phyloP scores from a whole-genome alignment of 2,113 vertebrate genomes.

The Vidua chalybeata region DNA sequence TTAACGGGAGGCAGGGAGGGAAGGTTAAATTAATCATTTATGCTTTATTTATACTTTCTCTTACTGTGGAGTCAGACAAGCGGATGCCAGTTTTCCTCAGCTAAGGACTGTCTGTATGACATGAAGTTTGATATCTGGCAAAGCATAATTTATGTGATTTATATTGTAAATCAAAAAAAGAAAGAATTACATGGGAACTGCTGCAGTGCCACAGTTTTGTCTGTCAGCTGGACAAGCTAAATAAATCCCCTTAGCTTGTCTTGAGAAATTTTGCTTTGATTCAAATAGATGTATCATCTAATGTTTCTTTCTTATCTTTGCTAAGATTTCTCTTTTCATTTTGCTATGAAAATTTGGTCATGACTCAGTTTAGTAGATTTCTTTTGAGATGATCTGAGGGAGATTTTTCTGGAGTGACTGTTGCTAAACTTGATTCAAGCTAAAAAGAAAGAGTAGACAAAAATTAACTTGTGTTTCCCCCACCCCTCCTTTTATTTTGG shows the following conservation, averaged over 20 bases:
- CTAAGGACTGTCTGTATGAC: conserved; percentile 55
- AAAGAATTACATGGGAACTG: background rate
- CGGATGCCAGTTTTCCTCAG: conserved; percentile 72
- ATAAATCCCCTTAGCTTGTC: background rate
- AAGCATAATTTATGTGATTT: conserved; percentile 43
- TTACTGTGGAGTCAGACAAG: conserved; percentile 61
- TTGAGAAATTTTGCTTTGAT: background rate
- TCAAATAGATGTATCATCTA: background rate
- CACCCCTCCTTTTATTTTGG: background rate
- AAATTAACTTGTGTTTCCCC: background rate
- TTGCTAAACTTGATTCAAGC: background rate
- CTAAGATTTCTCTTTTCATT: background rate
- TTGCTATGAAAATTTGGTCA: background rate
- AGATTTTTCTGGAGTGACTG: background rate
- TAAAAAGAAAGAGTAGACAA: background rate
- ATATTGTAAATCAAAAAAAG: conserved; percentile 13
- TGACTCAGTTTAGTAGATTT: background rate
- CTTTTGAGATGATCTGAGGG: background rate
- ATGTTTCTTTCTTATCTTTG: background rate
- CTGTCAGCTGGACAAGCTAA: background rate
- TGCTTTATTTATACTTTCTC: conserved; percentile 80
- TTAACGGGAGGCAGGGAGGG: conserved; percentile 77
- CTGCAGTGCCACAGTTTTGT: background rate
- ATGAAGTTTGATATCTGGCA: conserved; percentile 59
- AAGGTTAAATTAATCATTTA: conserved; percentile 89